Evolutionary conservation across 2,797 vertebrate genomes (phyloP), one percentile per base, ranked within the genome.

Genomic region (Australoheros facetus): DNA sequence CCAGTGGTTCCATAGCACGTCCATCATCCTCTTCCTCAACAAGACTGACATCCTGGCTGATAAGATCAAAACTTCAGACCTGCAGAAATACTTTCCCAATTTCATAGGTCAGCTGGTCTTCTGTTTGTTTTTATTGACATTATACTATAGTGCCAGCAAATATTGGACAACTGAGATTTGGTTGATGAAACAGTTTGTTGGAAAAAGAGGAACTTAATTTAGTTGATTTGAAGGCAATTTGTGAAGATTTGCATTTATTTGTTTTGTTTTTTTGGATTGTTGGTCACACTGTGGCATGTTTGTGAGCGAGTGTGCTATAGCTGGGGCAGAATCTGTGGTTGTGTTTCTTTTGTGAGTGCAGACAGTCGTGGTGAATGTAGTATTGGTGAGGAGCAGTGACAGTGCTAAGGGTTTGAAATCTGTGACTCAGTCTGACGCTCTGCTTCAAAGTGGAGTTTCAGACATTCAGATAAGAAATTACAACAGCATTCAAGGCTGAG

Each of bases 11-110:
- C 59, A 55, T 78, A 93, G 77, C 73, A 91, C 95, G 60, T 96
- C 95, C 85, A 95, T 96, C 86, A 96, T 96, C 89, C 96, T 96
- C 85, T 96, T 96, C 90, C 95, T 96, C 84, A 96, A 96, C 91
- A 96, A 96, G 92, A 96, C 91, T 79, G 96, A 96, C 91, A 96
- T 96, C 92, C 90, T 96, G 78, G 92, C 91, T 30, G 95, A 96
- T 81, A 96, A 96, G 90, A 86, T 96, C 79, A 90, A 91, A 76
- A 94, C 86, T 0, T 96, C 96, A 3, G 94, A 96, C 86, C 88
- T 96, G 78, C 85, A 92, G 73, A 92, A 81, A 76, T 96, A 96
- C 85, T 96, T 96, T 71, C 88, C 92, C 4, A 56, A 28, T 42
- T 96, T 95, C 76, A 75, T 78, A 83, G 96, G 96, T 96, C 77